Conservation (phyloP, 2,888 invertebrate genomes). For the Smittia aterrima region DNA sequence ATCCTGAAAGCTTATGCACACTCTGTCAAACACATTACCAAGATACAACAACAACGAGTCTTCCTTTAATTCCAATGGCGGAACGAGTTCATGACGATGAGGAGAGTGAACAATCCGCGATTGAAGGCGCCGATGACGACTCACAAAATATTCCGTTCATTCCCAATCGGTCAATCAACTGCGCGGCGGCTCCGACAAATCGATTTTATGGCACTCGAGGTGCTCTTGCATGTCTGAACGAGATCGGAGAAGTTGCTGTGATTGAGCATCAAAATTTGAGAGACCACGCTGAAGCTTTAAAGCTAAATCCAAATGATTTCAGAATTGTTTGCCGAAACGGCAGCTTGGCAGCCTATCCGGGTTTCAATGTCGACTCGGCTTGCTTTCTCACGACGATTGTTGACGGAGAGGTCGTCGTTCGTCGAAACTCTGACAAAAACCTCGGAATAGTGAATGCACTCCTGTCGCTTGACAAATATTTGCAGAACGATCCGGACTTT, state of each 20-base stretch:
- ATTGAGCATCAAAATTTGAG: slow-evolving; percentile 57
- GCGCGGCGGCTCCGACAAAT: slow-evolving; percentile 58
- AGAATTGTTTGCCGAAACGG: slow-evolving; percentile 64
- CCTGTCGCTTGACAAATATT: slow-evolving; percentile 44
- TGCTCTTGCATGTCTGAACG: slow-evolving; percentile 59
- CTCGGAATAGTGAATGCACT: slow-evolving; percentile 45
- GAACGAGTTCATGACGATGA: neutral
- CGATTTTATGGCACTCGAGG: slow-evolving; percentile 62
- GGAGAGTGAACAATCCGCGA: neutral
- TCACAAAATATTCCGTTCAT: slow-evolving; percentile 42
- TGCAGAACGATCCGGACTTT: slow-evolving; percentile 51
- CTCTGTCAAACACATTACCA: slow-evolving; percentile 45
- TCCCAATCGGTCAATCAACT: slow-evolving; percentile 49
- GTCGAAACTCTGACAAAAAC: slow-evolving; percentile 49
- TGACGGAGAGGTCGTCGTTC: slow-evolving; percentile 61
- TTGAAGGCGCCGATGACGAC: slow-evolving; percentile 34
- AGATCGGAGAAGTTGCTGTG: slow-evolving; percentile 61
- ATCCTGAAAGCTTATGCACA: slow-evolving; percentile 48
- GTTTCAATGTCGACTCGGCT: slow-evolving; percentile 56
- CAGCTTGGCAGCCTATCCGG: slow-evolving; percentile 55
- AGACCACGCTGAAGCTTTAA: slow-evolving; percentile 51
- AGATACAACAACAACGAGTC: neutral
- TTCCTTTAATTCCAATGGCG: neutral
- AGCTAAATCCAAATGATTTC: slow-evolving; percentile 52
- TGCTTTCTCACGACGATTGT: slow-evolving; percentile 61